phyloP scores from a whole-genome alignment of 2,113 vertebrate genomes.

The Petroica traversi region DNA sequence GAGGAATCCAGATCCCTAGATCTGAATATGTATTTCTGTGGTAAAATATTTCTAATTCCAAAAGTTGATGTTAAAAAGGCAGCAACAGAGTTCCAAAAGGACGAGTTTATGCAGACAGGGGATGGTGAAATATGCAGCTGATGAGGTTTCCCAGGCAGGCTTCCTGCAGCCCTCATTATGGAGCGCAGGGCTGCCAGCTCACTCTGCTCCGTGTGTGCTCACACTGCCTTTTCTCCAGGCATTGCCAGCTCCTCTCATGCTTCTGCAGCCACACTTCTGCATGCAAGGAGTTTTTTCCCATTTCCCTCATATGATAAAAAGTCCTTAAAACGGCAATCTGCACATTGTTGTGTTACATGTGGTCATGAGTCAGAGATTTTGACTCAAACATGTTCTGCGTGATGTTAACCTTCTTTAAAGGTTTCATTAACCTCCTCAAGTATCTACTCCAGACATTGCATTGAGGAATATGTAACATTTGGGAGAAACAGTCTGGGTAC shows the following conservation, averaged over 20 bases:
- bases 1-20: background rate
- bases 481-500: background rate
- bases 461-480: background rate
- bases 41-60: background rate
- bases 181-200: background rate
- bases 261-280: conserved; percentile 27
- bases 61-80: background rate
- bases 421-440: conserved; percentile 18
- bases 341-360: background rate
- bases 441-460: background rate
- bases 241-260: conserved; percentile 20
- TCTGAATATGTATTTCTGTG: background rate
- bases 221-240: background rate
- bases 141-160: conserved; percentile 41
- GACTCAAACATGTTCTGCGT: background rate
- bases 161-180: conserved; percentile 42
- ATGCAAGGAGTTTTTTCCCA: background rate
- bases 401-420: background rate
- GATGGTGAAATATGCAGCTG: background rate
- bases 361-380: background rate
- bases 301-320: background rate
- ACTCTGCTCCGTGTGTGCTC: background rate
- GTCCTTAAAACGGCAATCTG: background rate
- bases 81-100: background rate
- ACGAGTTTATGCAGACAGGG: conserved; percentile 26